phyloP scores from a whole-genome alignment of 2,113 vertebrate genomes.

The Rhegmatorhina hoffmannsi region DNA sequence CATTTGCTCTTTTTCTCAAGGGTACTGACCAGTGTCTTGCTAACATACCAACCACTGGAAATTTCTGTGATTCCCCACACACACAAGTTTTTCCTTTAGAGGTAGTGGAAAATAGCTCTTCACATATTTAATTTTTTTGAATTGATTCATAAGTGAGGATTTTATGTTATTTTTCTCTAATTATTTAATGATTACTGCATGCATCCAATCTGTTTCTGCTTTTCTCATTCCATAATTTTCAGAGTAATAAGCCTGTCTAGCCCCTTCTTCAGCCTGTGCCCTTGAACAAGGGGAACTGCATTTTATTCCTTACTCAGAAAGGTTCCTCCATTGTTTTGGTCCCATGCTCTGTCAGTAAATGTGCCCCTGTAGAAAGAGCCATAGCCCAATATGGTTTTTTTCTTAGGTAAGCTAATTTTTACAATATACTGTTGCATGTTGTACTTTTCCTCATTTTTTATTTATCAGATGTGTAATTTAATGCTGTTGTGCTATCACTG shows the following conservation, averaged over 20 bases:
- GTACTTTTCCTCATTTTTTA: neutral
- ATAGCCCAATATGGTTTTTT: neutral
- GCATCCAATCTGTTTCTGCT: neutral
- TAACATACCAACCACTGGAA: neutral
- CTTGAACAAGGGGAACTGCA: neutral
- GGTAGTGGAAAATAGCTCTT: neutral
- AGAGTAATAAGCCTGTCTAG: neutral
- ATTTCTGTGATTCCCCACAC: neutral
- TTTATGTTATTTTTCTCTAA: neutral
- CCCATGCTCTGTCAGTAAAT: neutral
- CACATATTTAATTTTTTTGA: neutral
- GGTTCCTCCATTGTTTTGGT: neutral
- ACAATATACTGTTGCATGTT: neutral
- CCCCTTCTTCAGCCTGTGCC: neutral
- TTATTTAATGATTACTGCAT: neutral
- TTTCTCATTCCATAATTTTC: neutral
- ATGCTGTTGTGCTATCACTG: neutral
- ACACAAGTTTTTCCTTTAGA: neutral
- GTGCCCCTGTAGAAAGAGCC: neutral
- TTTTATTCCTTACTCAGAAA: neutral
- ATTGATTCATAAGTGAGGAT: neutral
- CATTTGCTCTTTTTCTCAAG: constrained; percentile 5
- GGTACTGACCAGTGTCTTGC: neutral
- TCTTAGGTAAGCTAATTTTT: neutral
- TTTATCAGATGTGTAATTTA: neutral